A percentile compares a stretch with the other conserved stretches of the same genome.
phyloP scores from a whole-genome alignment of 1,140 invertebrate species.

The Drosophila tsacasi region DNA sequence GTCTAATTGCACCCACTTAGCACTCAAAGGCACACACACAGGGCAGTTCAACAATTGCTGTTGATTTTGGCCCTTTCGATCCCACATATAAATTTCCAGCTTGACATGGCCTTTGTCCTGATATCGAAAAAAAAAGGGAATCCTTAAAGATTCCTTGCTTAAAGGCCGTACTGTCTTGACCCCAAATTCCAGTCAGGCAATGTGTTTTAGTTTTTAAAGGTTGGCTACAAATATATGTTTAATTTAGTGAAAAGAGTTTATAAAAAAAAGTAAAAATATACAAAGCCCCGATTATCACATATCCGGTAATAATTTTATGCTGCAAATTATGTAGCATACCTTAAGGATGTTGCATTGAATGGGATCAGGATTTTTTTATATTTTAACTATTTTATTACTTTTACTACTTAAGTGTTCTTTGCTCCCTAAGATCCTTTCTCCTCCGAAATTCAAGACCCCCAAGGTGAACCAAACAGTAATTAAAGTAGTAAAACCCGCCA shows the following conservation, averaged over 20 bases:
- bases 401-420: not conserved
- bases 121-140: not conserved
- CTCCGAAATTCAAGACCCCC: too few species aligned
- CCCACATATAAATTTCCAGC: constrained; percentile 68
- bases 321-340: not conserved
- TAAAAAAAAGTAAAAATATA: not conserved
- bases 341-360: too few species aligned
- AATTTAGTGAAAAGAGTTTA: not conserved
- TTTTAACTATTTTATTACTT: too few species aligned
- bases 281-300: not conserved
- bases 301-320: not conserved
- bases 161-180: not conserved
- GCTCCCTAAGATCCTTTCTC: constrained; percentile 1
- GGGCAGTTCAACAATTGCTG: constrained; percentile 64
- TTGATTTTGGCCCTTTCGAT: constrained; percentile 66
- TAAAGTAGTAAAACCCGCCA: constrained; percentile 13
- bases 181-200: not conserved
- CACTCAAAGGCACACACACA: constrained; percentile 40
- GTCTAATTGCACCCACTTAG: constrained; percentile 80
- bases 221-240: not conserved
- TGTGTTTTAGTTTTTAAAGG: not conserved
- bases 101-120: constrained; percentile 61
- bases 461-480: constrained; percentile 4
- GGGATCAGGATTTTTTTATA: not conserved
- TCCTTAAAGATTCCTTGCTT: not conserved